Percentiles rank a stretch among this genome's conserved stretches.
Conservation (phyloP, 1,140 invertebrate genomes). For the Atopsyche davidsoni region DNA sequence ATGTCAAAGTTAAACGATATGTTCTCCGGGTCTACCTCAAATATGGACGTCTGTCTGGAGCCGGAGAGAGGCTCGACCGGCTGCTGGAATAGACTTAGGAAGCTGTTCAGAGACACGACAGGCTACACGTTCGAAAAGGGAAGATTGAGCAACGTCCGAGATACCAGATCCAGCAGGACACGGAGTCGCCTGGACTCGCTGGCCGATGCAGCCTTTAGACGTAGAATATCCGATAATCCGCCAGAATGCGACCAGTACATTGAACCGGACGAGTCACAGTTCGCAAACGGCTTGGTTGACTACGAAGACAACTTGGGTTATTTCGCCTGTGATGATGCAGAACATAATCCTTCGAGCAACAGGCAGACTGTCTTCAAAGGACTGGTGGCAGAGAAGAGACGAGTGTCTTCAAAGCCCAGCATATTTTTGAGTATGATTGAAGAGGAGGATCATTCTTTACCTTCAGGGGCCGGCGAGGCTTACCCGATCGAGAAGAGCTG, state of each 20-base stretch:
- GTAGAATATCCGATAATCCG: conserved; percentile 11
- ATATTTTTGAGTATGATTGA: conserved; percentile 18
- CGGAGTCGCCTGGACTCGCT: conserved; percentile 2
- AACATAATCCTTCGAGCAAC: neutral
- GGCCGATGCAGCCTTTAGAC: conserved; percentile 5
- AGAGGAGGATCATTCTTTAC: conserved; percentile 24
- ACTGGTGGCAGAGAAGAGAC: conserved; percentile 24
- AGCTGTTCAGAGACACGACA: conserved; percentile 23
- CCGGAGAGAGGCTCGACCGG: no score
- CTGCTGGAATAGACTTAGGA: conserved; percentile 20
- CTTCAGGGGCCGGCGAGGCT: neutral
- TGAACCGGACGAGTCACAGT: conserved; percentile 4
- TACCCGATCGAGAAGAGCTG: neutral
- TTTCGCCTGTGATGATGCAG: conserved; percentile 13
- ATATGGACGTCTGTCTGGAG: no score
- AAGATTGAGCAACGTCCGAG: neutral
- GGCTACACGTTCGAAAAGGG: conserved; percentile 8
- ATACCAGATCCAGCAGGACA: neutral
- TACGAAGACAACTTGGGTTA: conserved; percentile 26
- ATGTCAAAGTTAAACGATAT: no score
- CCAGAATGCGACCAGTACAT: conserved; percentile 1
- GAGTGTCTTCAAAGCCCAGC: conserved; percentile 24
- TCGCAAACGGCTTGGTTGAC: conserved; percentile 7
- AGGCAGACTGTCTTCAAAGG: conserved; percentile 18
- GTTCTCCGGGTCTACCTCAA: no score